Percentiles rank a stretch among this genome's conserved stretches.
Evolutionary conservation across 2,888 invertebrate genomes (phyloP).

Genomic region (Calliopum simillimum): DNA sequence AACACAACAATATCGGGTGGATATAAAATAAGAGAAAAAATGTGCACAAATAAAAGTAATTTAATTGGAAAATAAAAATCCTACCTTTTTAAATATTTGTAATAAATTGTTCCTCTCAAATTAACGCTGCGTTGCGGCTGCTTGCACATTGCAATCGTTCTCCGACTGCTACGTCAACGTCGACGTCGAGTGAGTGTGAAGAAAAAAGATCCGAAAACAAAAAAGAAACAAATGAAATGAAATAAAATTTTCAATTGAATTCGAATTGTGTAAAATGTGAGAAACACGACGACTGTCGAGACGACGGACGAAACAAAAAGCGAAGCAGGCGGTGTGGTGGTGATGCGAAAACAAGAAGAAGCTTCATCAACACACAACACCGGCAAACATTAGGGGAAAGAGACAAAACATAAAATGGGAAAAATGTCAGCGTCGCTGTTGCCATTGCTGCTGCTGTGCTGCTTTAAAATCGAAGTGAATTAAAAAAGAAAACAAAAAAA

Average conservation of each 20-base stretch:
- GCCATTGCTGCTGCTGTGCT: neutral
- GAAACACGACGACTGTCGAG: constrained; percentile 10
- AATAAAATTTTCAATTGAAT: constrained; percentile 31
- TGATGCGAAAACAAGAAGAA: neutral
- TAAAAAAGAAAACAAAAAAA: constrained; percentile 17
- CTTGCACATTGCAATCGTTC: constrained; percentile 3
- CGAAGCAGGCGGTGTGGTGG: neutral
- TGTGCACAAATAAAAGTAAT: too few relatives aligned
- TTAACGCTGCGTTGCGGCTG: neutral
- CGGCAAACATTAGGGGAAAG: too few relatives aligned
- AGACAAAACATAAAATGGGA: too few relatives aligned
- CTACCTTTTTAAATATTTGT: constrained; percentile 3
- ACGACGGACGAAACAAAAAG: constrained; percentile 9
- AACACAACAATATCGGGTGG: too few relatives aligned
- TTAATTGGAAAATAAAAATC: neutral
- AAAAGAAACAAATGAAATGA: neutral
- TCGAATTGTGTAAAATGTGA: constrained; percentile 27
- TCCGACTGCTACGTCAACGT: neutral
- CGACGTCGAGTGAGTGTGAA: neutral
- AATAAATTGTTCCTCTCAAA: constrained; percentile 11
- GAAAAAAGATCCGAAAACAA: neutral
- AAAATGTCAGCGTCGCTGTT: too few relatives aligned
- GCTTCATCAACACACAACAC: too few relatives aligned
- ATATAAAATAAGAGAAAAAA: too few relatives aligned
- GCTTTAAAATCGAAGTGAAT: constrained; percentile 23